A percentile compares a stretch with the other conserved stretches of the same genome.
These are phyloP conservation scores for Pseudorhiza aurosa DNA, from an alignment of 30 jellyfish, hydroid and myxozoan species.

Conservation along the genomic window DNA sequence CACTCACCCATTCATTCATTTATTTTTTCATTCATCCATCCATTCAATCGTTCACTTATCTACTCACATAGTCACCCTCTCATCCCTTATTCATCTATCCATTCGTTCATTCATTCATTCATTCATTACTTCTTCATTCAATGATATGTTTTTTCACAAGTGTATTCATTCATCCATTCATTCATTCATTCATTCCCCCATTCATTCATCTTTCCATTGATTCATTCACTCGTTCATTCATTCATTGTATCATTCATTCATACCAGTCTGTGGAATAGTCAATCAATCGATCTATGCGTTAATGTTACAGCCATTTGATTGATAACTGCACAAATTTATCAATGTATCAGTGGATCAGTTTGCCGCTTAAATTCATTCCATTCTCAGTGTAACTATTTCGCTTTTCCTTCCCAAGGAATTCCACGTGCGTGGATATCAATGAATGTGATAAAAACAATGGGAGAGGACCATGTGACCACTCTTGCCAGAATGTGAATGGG, in stretches of 20 bases:
- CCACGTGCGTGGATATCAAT: slow-evolving; percentile 48
- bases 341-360: no score
- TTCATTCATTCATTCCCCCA: neutral
- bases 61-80: neutral
- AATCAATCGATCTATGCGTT: no score
- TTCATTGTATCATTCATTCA: neutral
- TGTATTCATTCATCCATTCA: neutral
- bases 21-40: no score
- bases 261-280: no score
- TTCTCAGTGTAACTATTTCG: neutral
- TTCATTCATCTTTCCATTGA: neutral
- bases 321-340: no score
- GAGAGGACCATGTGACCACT: slow-evolving; percentile 57
- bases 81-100: neutral
- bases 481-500: slow-evolving; percentile 35
- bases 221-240: neutral
- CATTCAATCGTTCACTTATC: no score
- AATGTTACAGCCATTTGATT: no score
- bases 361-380: no score
- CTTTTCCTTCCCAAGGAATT: slow-evolving; percentile 12
- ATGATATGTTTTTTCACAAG: neutral
- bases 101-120: neutral
- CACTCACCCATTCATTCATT: no score
- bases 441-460: slow-evolving; percentile 48
- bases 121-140: neutral